These are phyloP conservation scores for Halictus quadricinctus DNA, from an alignment of 2,888 invertebrate species.

Conservation along the genomic window DNA sequence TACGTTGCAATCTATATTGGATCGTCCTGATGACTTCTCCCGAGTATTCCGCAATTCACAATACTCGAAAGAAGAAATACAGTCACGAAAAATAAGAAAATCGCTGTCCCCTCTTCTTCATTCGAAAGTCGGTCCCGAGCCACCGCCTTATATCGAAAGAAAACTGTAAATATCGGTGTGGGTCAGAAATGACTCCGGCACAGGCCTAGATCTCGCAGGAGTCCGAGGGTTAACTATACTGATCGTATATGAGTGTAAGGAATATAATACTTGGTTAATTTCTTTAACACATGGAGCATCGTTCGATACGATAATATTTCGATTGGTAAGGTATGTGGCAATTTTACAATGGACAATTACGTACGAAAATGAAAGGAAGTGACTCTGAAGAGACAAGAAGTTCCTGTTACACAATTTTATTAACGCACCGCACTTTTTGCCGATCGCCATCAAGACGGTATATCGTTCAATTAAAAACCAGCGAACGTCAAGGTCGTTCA, in stretches of 20 bases:
- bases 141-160: too few species aligned
- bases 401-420: background rate
- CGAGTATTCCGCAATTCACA: background rate
- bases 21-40: background rate
- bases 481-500: conserved; percentile 6
- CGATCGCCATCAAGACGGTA: background rate
- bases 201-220: too few species aligned
- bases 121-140: too few species aligned
- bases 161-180: too few species aligned
- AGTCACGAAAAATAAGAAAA: too few species aligned
- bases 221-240: too few species aligned
- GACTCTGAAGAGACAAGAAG: background rate
- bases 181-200: too few species aligned
- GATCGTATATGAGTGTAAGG: too few species aligned
- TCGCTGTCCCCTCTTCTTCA: too few species aligned
- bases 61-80: background rate
- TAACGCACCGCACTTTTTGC: background rate
- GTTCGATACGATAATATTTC: background rate
- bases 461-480: conserved; percentile 5
- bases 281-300: too few species aligned
- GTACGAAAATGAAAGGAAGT: background rate
- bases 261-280: too few species aligned
- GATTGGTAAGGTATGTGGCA: background rate
- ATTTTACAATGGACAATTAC: background rate
- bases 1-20: background rate